A percentile compares a stretch with the other conserved stretches of the same genome.
These are phyloP conservation scores for Candoia aspera DNA, from an alignment of 2,113 vertebrate genomes.

Conservation along the genomic window DNA sequence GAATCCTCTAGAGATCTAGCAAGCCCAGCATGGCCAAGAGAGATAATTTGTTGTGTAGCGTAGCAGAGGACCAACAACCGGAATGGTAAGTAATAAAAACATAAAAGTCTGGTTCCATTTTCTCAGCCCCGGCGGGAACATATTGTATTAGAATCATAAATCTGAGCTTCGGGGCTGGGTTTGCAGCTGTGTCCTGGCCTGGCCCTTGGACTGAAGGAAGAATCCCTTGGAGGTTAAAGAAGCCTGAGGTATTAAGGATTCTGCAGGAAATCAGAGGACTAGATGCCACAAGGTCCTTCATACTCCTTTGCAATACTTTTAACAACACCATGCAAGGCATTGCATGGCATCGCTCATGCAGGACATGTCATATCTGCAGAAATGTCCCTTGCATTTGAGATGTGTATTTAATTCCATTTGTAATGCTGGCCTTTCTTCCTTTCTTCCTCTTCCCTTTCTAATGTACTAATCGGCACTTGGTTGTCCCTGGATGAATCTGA, in stretches of 20 bases:
- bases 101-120: neutral
- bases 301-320: constrained; percentile 21
- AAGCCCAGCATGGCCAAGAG: neutral
- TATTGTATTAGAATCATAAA: neutral
- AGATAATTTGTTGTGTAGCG: neutral
- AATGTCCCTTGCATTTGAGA: neutral
- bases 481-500: too few relatives aligned
- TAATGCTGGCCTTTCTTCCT: neutral
- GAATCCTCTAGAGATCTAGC: neutral
- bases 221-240: constrained; percentile 12
- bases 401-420: neutral
- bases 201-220: neutral
- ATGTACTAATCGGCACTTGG: too few relatives aligned
- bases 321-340: neutral
- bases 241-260: constrained; percentile 3
- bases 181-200: neutral
- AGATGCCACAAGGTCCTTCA: constrained; percentile 15
- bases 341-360: neutral
- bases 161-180: neutral
- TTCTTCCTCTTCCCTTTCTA: neutral
- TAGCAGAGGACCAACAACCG: neutral
- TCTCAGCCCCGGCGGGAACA: neutral
- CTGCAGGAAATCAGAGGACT: neutral
- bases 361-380: fast-evolving
- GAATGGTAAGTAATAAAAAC: constrained; percentile 11